A percentile compares a stretch with the other conserved stretches of the same genome.
These are phyloP conservation scores for Philhelius pedissequus DNA, from an alignment of 2,888 invertebrate species.

Conservation along the genomic window DNA sequence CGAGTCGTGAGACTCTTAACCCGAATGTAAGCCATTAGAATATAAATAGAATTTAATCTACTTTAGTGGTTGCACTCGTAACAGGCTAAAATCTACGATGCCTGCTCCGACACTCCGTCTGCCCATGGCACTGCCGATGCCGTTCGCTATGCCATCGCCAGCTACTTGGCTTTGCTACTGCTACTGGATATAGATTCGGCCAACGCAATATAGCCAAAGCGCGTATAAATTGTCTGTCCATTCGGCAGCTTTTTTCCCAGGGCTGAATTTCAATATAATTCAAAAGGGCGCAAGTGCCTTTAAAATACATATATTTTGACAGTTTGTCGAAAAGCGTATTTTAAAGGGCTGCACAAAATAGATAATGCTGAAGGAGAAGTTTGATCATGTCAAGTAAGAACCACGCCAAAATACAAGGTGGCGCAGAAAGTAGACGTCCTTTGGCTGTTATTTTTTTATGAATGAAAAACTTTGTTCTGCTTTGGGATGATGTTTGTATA, in stretches of 20 bases:
- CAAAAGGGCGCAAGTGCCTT: background rate
- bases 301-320: too few relatives aligned
- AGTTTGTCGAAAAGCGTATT: too few relatives aligned
- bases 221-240: constrained; percentile 9
- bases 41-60: constrained; percentile 66
- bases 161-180: constrained; percentile 3
- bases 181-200: too few relatives aligned
- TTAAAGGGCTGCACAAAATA: too few relatives aligned
- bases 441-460: too few relatives aligned
- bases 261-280: background rate
- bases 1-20: constrained; percentile 58
- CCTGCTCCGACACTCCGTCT: background rate
- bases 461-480: too few relatives aligned
- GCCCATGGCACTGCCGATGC: background rate
- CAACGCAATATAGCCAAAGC: constrained; percentile 2
- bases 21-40: constrained; percentile 67
- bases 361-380: too few relatives aligned
- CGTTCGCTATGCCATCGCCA: background rate
- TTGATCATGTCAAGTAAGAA: too few relatives aligned
- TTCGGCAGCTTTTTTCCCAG: background rate
- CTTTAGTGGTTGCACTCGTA: constrained; percentile 64
- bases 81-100: constrained; percentile 11
- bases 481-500: too few relatives aligned
- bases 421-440: too few relatives aligned
- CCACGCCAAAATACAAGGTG: too few relatives aligned